Percentiles rank a stretch among this genome's conserved stretches.
phyloP scores from a whole-genome alignment of 2,113 vertebrate genomes.

The Paedocypris sp. region DNA sequence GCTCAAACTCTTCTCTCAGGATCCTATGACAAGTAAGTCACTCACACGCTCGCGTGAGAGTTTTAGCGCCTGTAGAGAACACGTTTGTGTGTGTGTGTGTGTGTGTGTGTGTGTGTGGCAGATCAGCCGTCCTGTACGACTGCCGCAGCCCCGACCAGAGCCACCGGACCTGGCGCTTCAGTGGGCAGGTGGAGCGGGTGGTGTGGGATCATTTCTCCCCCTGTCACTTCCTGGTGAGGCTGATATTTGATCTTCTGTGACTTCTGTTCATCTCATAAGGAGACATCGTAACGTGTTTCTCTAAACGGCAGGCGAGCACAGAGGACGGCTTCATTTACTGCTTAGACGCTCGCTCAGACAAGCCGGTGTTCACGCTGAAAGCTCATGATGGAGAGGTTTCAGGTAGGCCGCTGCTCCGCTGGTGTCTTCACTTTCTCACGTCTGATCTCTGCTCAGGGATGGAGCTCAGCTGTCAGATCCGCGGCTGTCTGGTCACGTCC shows the following conservation, averaged over 20 bases:
- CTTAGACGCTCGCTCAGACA: conserved; percentile 87
- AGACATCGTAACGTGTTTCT: no score
- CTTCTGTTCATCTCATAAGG: no score
- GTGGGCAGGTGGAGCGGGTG: conserved; percentile 86
- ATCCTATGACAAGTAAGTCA: conserved; percentile 85
- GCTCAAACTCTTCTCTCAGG: conserved; percentile 92
- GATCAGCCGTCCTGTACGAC: conserved; percentile 81
- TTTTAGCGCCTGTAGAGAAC: no score
- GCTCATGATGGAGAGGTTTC: conserved; percentile 89
- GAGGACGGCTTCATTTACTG: conserved; percentile 96
- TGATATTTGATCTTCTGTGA: background rate
- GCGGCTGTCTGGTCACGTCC: conserved; percentile 86
- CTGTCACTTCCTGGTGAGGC: conserved; percentile 80
- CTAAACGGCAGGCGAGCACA: conserved; percentile 89
- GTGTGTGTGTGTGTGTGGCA: conserved; percentile 47
- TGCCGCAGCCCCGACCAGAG: conserved; percentile 79
- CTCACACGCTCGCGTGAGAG: no score
- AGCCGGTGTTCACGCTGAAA: conserved; percentile 84
- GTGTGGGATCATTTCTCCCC: conserved; percentile 92
- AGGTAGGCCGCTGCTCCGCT: no score
- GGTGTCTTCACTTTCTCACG: no score
- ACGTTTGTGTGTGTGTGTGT: no score
- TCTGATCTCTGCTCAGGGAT: conserved; percentile 62
- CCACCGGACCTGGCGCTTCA: conserved; percentile 82
- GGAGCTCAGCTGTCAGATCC: conserved; percentile 87